These are phyloP conservation scores for Panagrolaimus sp. DNA, from an alignment of 1,140 invertebrate species.

Conservation along the genomic window DNA sequence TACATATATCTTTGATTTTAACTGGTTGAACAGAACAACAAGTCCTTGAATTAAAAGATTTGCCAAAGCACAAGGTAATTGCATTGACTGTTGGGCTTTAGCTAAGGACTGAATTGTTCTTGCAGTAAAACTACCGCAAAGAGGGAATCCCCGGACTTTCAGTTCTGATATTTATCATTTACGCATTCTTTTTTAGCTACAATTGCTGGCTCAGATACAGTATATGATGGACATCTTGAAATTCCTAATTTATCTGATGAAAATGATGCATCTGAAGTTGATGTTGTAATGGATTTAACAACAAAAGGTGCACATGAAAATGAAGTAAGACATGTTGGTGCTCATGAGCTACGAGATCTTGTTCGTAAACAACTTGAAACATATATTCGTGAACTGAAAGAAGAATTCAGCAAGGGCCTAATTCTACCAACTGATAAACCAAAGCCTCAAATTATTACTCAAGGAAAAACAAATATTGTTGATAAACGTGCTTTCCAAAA, in stretches of 20 bases:
- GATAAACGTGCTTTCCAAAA: conserved; percentile 53
- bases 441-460: conserved; percentile 40
- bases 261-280: conserved; percentile 84
- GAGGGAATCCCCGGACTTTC: too few relatives aligned
- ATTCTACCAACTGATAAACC: conserved; percentile 59
- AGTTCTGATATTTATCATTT: too few relatives aligned
- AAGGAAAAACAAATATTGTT: conserved; percentile 40
- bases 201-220: conserved; percentile 60
- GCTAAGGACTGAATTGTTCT: too few relatives aligned
- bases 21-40: too few relatives aligned
- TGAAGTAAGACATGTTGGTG: conserved; percentile 76
- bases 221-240: conserved; percentile 66
- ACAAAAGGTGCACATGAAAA: conserved; percentile 73
- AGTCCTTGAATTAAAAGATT: too few relatives aligned
- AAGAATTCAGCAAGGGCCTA: conserved; percentile 65
- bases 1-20: conserved; percentile 20
- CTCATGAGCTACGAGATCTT: conserved; percentile 70
- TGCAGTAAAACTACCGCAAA: too few relatives aligned
- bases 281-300: conserved; percentile 74
- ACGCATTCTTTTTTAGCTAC: conserved; percentile 45
- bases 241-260: conserved; percentile 98
- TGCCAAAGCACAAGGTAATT: too few relatives aligned
- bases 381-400: conserved; percentile 79
- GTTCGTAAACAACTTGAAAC: conserved; percentile 72
- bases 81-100: too few relatives aligned